A percentile compares a stretch with the other conserved stretches of the same genome.
These are phyloP conservation scores for Erebia aethiops DNA, from an alignment of 2,888 invertebrate genomes.

Conservation along the genomic window DNA sequence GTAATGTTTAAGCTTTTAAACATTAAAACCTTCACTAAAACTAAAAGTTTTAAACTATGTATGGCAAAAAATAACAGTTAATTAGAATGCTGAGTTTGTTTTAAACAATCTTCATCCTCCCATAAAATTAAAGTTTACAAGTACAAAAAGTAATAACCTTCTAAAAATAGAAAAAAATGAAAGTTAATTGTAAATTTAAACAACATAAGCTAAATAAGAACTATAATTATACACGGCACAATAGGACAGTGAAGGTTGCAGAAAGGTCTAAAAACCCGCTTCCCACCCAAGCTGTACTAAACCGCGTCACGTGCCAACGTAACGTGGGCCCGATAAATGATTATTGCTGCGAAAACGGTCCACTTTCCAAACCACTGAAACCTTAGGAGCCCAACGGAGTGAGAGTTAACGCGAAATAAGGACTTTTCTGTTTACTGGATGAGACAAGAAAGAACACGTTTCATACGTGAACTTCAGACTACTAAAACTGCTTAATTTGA, in stretches of 20 bases:
- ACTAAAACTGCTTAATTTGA: too few species aligned
- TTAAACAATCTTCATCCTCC: too few species aligned
- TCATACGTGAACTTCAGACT: background rate
- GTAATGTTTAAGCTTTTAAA: too few species aligned
- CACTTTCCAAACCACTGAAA: conserved; percentile 57
- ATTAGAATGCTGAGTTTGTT: too few species aligned
- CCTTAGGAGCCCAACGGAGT: conserved; percentile 47
- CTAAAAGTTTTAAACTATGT: too few species aligned
- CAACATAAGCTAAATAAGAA: conserved; percentile 9
- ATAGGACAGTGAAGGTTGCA: conserved; percentile 19
- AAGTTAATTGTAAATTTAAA: background rate
- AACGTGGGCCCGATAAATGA: conserved; percentile 61
- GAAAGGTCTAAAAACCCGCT: conserved; percentile 46
- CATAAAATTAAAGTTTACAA: too few species aligned
- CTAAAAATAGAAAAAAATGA: background rate
- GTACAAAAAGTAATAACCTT: too few species aligned
- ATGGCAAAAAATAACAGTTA: too few species aligned
- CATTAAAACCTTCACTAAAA: too few species aligned
- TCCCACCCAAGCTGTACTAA: conserved; percentile 48
- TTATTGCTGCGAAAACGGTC: conserved; percentile 59
- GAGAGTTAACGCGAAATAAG: conserved; percentile 41
- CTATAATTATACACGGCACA: conserved; percentile 26
- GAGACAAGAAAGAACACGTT: background rate
- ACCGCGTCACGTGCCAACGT: conserved; percentile 59
- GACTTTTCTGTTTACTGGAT: conserved; percentile 32